phyloP scores from a whole-genome alignment of 30 jellyfish, hydroid and myxozoan species.

The Chrysaora quinquecirrha region DNA sequence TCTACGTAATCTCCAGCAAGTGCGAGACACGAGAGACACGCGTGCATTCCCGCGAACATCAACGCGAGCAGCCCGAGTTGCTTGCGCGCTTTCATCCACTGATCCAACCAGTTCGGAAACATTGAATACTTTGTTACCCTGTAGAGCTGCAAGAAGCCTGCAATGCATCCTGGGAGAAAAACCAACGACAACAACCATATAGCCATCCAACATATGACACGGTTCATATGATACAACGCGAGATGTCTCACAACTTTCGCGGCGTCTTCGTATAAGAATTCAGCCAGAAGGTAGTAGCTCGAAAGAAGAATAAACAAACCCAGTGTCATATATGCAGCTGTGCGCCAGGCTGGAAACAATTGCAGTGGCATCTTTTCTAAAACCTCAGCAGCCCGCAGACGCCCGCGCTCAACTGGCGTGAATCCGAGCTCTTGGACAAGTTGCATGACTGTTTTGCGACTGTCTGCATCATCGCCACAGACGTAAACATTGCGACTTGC shows the following conservation, averaged over 20 bases:
- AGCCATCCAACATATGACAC: slow-evolving; percentile 56
- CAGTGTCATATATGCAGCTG: slow-evolving; percentile 31
- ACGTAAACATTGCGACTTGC: slow-evolving; percentile 58
- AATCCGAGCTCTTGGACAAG: slow-evolving; percentile 71
- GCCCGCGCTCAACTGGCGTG: slow-evolving; percentile 73
- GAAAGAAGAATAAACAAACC: neutral
- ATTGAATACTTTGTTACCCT: slow-evolving; percentile 50
- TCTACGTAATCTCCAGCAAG: slow-evolving; percentile 62
- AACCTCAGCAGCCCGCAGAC: slow-evolving; percentile 52
- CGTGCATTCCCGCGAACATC: slow-evolving; percentile 68
- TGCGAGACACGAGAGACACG: slow-evolving; percentile 51
- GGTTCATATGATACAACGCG: slow-evolving; percentile 50
- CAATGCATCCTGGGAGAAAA: slow-evolving; percentile 68
- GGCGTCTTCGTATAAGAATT: neutral
- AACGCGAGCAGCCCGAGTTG: slow-evolving; percentile 73
- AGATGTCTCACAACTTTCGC: slow-evolving; percentile 2
- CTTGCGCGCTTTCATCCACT: slow-evolving; percentile 82
- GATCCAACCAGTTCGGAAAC: slow-evolving; percentile 79
- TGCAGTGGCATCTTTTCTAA: slow-evolving; percentile 58
- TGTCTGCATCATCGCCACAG: slow-evolving; percentile 41
- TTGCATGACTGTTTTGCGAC: slow-evolving; percentile 39
- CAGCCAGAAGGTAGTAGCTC: slow-evolving; percentile 39
- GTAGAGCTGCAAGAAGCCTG: slow-evolving; percentile 63
- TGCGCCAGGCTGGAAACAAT: slow-evolving; percentile 65
- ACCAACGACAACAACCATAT: slow-evolving; percentile 32